Evolutionary conservation across 2,888 invertebrate genomes (phyloP).

Genomic region (Orthosia incerta): DNA sequence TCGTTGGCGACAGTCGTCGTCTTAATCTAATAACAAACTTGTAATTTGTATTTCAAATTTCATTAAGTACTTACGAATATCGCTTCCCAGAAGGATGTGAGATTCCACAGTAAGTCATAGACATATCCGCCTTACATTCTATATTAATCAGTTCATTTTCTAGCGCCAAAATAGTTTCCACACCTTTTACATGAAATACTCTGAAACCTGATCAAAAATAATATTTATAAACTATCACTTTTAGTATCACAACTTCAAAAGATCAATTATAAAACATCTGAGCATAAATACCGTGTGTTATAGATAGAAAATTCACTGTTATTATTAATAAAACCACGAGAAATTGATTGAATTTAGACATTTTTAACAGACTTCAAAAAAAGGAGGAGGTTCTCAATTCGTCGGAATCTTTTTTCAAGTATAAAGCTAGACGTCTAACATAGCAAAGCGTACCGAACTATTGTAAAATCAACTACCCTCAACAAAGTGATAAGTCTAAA

Average conservation of each 20-base stretch:
- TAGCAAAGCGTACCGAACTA: no score
- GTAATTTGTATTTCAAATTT: no score
- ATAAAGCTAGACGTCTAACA: no score
- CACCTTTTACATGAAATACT: conserved; percentile 77
- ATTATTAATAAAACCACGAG: conserved; percentile 13
- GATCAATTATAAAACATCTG: neutral
- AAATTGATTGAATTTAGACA: no score
- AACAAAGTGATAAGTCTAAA: no score
- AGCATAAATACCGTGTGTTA: conserved; percentile 56
- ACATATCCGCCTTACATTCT: conserved; percentile 82
- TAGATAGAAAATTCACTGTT: conserved; percentile 33
- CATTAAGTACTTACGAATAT: conserved; percentile 82
- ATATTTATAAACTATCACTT: neutral
- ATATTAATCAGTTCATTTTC: conserved; percentile 81
- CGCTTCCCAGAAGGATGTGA: conserved; percentile 84
- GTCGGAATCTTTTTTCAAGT: no score
- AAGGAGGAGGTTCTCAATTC: no score
- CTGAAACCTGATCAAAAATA: conserved; percentile 77
- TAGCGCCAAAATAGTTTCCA: conserved; percentile 81
- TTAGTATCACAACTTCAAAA: neutral
- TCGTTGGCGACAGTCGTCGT: no score
- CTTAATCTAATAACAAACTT: no score
- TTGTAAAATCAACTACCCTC: no score
- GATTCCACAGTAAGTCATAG: conserved; percentile 87
- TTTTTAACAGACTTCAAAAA: no score